These are phyloP conservation scores for Brachionus calyciflorus DNA, from an alignment of 1,140 invertebrate species.

Conservation along the genomic window DNA sequence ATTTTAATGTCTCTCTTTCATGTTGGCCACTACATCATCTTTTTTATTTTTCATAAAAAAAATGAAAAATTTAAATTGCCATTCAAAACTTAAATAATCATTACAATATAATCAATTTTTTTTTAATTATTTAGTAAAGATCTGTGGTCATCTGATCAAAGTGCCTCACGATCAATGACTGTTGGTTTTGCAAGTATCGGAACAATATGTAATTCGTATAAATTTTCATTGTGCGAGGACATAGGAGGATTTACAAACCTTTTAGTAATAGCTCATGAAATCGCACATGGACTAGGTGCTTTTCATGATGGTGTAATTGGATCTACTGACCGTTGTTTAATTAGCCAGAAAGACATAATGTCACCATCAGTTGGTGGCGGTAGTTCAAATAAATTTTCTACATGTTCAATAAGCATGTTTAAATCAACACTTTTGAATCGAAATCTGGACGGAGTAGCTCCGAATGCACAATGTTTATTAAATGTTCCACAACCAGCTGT, in stretches of 20 bases:
- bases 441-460: not conserved
- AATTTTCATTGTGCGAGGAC: constrained; percentile 23
- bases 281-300: not conserved
- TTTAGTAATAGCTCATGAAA: constrained; percentile 35
- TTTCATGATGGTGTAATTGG: constrained; percentile 24
- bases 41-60: no score
- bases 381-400: not conserved
- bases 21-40: no score
- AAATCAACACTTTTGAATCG: not conserved
- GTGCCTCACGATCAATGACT: not conserved
- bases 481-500: not conserved
- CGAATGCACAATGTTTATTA: not conserved
- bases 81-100: not conserved
- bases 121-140: constrained; percentile 13
- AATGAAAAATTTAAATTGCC: no score
- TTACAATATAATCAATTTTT: not conserved
- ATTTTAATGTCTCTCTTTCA: no score
- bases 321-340: not conserved
- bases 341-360: not conserved
- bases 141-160: not conserved
- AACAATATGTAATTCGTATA: not conserved
- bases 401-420: constrained; percentile 17
- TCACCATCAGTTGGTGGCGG: not conserved
- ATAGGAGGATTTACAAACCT: constrained; percentile 1
- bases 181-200: constrained; percentile 29